Evolutionary conservation across 1,140 invertebrate species (phyloP).

Genomic region (Pristionchus pacificus): DNA sequence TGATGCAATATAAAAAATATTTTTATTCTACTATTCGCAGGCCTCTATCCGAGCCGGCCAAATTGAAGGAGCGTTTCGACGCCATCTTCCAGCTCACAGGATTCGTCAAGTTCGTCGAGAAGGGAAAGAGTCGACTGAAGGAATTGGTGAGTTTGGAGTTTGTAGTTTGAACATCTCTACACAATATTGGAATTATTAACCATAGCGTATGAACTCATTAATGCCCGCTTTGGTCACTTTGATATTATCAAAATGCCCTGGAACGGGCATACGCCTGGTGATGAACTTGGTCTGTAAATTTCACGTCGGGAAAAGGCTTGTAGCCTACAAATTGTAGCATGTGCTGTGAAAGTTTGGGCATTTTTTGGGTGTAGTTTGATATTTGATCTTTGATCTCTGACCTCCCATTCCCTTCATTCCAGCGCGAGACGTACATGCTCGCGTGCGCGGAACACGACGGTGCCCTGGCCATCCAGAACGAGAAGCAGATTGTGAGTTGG

Average conservation of each 20-base stretch:
- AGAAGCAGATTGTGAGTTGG: too few species aligned
- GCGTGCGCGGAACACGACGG: too few species aligned
- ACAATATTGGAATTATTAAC: background rate
- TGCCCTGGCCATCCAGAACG: too few species aligned
- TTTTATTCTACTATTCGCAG: constrained; percentile 49
- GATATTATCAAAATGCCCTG: too few species aligned
- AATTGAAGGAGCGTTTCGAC: constrained; percentile 92
- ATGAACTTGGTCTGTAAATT: background rate
- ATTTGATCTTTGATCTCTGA: too few species aligned
- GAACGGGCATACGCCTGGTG: background rate
- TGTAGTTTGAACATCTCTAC: too few species aligned
- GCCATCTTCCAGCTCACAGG: constrained; percentile 90
- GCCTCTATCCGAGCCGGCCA: constrained; percentile 88
- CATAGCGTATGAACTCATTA: background rate
- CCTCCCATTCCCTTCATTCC: too few species aligned
- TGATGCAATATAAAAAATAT: background rate
- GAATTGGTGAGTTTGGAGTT: constrained; percentile 62
- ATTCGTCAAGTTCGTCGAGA: constrained; percentile 86
- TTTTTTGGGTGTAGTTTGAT: too few species aligned
- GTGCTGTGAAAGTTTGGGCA: too few species aligned
- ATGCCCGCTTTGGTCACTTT: background rate
- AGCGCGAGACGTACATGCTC: too few species aligned
- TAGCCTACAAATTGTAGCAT: too few species aligned
- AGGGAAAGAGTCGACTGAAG: constrained; percentile 71
- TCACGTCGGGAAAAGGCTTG: too few species aligned